Percentiles rank a stretch among this genome's conserved stretches.
Conservation (phyloP, 2,113 vertebrate species). For the Trinectes maculatus region DNA sequence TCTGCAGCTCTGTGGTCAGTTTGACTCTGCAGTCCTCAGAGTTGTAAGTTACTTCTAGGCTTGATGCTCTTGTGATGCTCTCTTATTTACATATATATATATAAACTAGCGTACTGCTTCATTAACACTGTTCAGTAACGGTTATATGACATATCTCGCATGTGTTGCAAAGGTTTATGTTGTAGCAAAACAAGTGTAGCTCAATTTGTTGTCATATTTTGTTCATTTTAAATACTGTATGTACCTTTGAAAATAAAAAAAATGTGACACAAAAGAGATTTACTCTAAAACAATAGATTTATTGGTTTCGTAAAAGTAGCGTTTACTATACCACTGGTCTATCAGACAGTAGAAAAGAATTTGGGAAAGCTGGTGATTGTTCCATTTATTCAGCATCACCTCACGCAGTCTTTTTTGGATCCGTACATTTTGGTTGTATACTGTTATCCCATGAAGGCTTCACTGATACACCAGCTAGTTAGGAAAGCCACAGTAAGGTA, state of each 20-base stretch:
- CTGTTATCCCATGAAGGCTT: slow-evolving; percentile 3
- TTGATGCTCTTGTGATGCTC: neutral
- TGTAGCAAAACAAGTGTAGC: neutral
- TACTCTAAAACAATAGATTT: neutral
- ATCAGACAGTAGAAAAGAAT: slow-evolving; percentile 7
- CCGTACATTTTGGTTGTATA: slow-evolving; percentile 15
- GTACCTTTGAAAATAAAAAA: neutral
- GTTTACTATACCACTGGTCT: neutral
- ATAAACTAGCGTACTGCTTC: neutral
- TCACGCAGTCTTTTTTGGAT: slow-evolving; percentile 18
- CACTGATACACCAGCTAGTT: slow-evolving; percentile 19
- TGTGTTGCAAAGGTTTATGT: neutral
- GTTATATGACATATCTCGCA: neutral
- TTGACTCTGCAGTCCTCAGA: neutral
- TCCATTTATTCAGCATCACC: slow-evolving; percentile 25
- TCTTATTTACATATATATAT: slow-evolving; percentile 6
- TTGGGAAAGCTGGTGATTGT: neutral
- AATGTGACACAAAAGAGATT: slow-evolving; percentile 3
- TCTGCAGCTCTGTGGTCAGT: slow-evolving; percentile 23
- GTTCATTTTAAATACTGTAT: neutral
- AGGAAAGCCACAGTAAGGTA: slow-evolving; percentile 35
- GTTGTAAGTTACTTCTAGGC: neutral
- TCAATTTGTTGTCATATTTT: neutral
- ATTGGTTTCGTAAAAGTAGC: neutral
- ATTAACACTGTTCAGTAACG: neutral